Evolutionary conservation across 2,797 vertebrate species (phyloP).

Genomic region (Adrianichthys oophorus): DNA sequence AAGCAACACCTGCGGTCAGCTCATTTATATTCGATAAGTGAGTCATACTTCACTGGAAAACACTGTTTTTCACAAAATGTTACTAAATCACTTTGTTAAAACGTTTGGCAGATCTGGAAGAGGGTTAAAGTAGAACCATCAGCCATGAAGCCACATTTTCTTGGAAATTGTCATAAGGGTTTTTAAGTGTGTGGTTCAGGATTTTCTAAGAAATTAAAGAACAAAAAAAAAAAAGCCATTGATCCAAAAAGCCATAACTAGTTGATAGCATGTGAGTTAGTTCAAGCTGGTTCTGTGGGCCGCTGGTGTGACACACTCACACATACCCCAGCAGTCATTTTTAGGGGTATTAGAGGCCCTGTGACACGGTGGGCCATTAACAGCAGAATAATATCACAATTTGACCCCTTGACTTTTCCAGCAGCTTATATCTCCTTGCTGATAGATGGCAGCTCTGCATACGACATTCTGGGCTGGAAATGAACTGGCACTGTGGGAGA

Average conservation of each 20-base stretch:
- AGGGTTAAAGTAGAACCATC: slow-evolving; percentile 15
- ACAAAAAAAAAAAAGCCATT: not conserved
- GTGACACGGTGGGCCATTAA: slow-evolving; percentile 58
- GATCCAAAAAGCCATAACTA: slow-evolving; percentile 22
- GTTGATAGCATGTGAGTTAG: slow-evolving; percentile 29
- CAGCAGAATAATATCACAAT: slow-evolving; percentile 66
- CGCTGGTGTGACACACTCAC: slow-evolving; percentile 17
- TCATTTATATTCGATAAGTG: too few species aligned
- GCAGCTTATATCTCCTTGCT: slow-evolving; percentile 64
- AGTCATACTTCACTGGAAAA: too few species aligned
- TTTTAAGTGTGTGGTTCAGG: slow-evolving; percentile 6
- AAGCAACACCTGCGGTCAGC: too few species aligned
- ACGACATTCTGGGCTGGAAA: slow-evolving; percentile 44
- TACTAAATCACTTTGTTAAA: too few species aligned
- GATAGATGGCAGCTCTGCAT: slow-evolving; percentile 50
- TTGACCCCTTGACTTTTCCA: slow-evolving; percentile 62
- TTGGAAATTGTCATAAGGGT: slow-evolving; percentile 14
- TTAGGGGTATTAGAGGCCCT: slow-evolving; percentile 54
- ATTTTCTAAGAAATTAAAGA: too few species aligned
- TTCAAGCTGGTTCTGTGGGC: slow-evolving; percentile 39
- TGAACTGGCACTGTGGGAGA: slow-evolving; percentile 45
- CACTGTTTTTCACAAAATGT: too few species aligned
- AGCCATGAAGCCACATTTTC: not conserved
- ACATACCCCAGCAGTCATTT: slow-evolving; percentile 51
- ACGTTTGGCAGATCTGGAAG: not conserved